phyloP scores from a whole-genome alignment of 2,888 invertebrate genomes.

The Eupithecia pulchellata region DNA sequence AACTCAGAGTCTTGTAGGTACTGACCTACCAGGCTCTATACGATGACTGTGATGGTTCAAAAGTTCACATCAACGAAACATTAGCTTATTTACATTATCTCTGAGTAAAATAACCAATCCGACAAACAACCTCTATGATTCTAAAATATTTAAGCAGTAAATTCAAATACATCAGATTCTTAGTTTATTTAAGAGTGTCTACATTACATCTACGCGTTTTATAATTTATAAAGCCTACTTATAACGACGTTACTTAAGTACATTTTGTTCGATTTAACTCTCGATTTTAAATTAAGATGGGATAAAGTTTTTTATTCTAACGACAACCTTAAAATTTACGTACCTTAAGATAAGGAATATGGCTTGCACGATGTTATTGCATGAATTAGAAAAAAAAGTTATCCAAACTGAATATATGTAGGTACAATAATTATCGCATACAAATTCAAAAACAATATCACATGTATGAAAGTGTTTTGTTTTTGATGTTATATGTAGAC shows the following conservation, averaged over 20 bases:
- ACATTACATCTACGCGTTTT: slow-evolving; percentile 81
- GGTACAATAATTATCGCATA: not conserved
- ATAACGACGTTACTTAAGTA: slow-evolving; percentile 83
- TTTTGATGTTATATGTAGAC: not conserved
- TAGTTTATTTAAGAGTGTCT: slow-evolving; percentile 74
- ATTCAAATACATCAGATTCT: slow-evolving; percentile 76
- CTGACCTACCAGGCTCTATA: not conserved
- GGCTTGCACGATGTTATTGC: slow-evolving; percentile 65
- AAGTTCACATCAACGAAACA: not conserved
- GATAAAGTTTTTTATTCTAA: slow-evolving; percentile 76
- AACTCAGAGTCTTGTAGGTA: no score
- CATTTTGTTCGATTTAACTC: slow-evolving; percentile 81
- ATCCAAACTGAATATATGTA: not conserved
- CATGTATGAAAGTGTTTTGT: not conserved
- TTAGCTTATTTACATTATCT: slow-evolving; percentile 17
- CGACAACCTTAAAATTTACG: slow-evolving; percentile 78
- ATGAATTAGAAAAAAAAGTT: slow-evolving; percentile 56
- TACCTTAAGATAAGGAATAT: slow-evolving; percentile 63
- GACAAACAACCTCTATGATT: slow-evolving; percentile 61
- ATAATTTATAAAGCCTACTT: slow-evolving; percentile 85
- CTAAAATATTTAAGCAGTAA: slow-evolving; percentile 77
- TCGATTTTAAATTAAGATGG: slow-evolving; percentile 75
- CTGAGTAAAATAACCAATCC: slow-evolving; percentile 40
- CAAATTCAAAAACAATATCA: not conserved
- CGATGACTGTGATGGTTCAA: not conserved